Percentiles rank a stretch among this genome's conserved stretches.
Evolutionary conservation across 2,113 vertebrate genomes (phyloP).

Genomic region (Pteruthius melanotis): DNA sequence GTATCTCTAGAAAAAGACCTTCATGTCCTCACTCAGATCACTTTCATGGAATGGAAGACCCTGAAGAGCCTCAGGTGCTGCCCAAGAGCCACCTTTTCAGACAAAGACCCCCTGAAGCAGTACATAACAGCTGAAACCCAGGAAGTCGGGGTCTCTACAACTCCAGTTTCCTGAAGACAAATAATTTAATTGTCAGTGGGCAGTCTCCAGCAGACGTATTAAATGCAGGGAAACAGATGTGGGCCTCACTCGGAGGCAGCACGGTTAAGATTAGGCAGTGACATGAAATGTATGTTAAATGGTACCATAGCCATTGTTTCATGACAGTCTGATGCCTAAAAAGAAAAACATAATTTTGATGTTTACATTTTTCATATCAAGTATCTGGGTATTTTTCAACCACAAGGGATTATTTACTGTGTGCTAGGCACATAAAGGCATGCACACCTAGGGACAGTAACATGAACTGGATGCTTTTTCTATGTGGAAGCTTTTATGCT

Average conservation of each 20-base stretch:
- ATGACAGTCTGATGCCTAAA: not conserved
- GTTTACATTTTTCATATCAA: not conserved
- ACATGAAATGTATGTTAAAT: not conserved
- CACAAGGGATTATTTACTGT: not conserved
- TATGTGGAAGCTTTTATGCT: not conserved
- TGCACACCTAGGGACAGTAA: not conserved
- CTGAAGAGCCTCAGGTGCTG: not conserved
- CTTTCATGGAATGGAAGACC: not conserved
- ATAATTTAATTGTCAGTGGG: not conserved
- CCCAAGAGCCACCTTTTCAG: not conserved
- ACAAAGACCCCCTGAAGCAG: not conserved
- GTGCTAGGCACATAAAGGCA: not conserved
- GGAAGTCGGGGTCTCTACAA: not conserved
- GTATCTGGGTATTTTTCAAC: not conserved
- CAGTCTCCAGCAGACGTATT: not conserved
- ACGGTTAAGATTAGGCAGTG: rapidly evolving
- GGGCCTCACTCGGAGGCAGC: not conserved
- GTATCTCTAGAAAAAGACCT: not conserved
- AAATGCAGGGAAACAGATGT: not conserved
- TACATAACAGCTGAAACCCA: not conserved
- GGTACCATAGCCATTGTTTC: not conserved
- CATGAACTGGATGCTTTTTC: not conserved
- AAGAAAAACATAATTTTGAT: not conserved
- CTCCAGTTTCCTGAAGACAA: not conserved
- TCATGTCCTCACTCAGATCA: not conserved